Evolutionary conservation across 1,140 invertebrate genomes (phyloP), one percentile per base, ranked within the genome.

Genomic region (Liolophura sinensis): DNA sequence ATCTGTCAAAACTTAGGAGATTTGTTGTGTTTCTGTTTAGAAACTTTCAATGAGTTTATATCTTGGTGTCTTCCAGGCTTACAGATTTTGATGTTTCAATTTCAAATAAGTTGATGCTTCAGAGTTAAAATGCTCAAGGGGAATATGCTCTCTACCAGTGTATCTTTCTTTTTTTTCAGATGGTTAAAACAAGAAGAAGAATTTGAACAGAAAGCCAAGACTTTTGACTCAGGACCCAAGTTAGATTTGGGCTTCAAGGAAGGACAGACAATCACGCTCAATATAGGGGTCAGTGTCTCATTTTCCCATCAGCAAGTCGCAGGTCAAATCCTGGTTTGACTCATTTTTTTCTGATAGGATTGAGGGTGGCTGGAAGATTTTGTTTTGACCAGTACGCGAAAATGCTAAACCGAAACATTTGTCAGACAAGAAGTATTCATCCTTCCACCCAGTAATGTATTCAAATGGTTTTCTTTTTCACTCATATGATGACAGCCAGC

Each of bases 241-340:
- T 85, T 98, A 20, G 95, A 98, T 88, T 87, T 98, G n/a, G 91
- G 95, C 65, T 98, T 99, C 79, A 99, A 98, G 83, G 97, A 98
- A 82, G 97, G 97, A 31, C 93, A 99, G 87, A 99, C 96, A 18
- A 98, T 99, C 70, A 98, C 96, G 87, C 96, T 99, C 54, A 98
- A 98, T 81, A 96, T 98, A 74, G 94, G 93, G 71, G 95, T 97
- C 87, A 88, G 89, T 84, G n/a, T 16, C 14, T 22, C 59, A 15
- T 60, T 47, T 61, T 73, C 78, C 52, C 25, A 46, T 58, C 66
- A 60, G 69, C 59, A 64, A 74, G 61, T 58, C 76, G 46, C 67
- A 93, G 55, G n/a, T n/a, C 18, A 15, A 9, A 47, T 58, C 18
- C 27, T 25, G 51, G 15, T 47, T 47, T 16, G 47, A 64, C 31